Evolutionary conservation across 2,888 invertebrate species (phyloP).

Genomic region (Tenthredo notha): DNA sequence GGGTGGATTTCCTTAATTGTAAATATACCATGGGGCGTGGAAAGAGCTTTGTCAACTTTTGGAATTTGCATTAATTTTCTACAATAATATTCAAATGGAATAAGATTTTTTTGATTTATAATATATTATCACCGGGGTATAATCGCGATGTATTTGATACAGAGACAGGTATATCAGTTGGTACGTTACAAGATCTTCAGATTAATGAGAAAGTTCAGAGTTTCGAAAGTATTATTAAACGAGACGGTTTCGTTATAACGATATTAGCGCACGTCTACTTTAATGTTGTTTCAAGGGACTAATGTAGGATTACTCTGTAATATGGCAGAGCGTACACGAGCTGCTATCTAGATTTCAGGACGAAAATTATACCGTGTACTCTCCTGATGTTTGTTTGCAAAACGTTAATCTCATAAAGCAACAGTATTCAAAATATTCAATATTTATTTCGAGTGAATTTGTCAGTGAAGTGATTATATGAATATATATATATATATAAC

Average conservation of each 20-base stretch:
- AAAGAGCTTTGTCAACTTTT: slow-evolving; percentile 1
- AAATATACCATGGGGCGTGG: background rate
- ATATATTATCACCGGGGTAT: background rate
- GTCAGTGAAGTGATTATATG: background rate
- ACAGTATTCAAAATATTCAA: background rate
- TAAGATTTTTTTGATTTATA: background rate
- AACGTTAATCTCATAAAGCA: slow-evolving; percentile 28
- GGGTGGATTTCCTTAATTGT: slow-evolving; percentile 5
- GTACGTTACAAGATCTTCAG: background rate
- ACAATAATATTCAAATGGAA: slow-evolving; percentile 26
- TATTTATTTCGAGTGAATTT: background rate
- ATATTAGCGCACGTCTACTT: slow-evolving; percentile 30
- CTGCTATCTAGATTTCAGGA: background rate
- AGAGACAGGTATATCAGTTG: background rate
- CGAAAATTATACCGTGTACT: background rate
- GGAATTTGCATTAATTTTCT: slow-evolving; percentile 24
- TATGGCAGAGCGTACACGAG: background rate
- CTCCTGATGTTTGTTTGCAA: slow-evolving; percentile 24
- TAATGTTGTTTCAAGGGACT: slow-evolving; percentile 34
- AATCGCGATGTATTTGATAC: background rate
- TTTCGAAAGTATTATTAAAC: slow-evolving; percentile 41
- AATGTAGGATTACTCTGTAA: slow-evolving; percentile 34
- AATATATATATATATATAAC: background rate
- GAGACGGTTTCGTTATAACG: slow-evolving; percentile 37
- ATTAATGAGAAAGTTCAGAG: slow-evolving; percentile 26